Conservation (phyloP, 2,113 vertebrate genomes). For the Athene noctua region DNA sequence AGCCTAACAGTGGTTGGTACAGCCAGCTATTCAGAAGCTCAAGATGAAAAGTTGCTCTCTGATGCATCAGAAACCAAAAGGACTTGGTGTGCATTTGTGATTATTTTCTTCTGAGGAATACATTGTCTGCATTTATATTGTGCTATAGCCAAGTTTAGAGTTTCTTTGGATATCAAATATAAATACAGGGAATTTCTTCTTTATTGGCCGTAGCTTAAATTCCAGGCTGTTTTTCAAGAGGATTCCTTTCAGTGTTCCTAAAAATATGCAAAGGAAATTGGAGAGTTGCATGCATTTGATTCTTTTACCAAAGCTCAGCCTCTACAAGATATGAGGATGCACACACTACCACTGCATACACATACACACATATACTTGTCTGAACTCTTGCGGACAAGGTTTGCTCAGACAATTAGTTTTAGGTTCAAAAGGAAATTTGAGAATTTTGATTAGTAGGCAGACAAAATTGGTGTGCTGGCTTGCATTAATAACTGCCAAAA, state of each 20-base stretch:
- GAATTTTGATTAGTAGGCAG: background rate
- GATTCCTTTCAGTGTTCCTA: background rate
- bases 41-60: background rate
- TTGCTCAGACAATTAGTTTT: background rate
- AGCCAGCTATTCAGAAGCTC: background rate
- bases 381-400: background rate
- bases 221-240: background rate
- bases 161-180: background rate
- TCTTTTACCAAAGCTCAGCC: background rate
- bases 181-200: background rate
- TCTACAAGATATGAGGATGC: background rate
- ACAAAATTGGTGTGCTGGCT: background rate
- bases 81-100: background rate
- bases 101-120: background rate
- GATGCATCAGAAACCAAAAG: background rate
- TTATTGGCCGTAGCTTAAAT: background rate
- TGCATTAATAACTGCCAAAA: background rate
- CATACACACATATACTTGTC: background rate
- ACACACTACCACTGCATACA: background rate
- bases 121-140: background rate
- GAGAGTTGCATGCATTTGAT: background rate
- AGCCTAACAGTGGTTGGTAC: background rate
- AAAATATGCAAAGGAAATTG: background rate
- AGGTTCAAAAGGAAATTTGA: background rate
- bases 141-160: background rate